Evolutionary conservation across 1,140 invertebrate genomes (phyloP).

Genomic region (Whitmania pigra): DNA sequence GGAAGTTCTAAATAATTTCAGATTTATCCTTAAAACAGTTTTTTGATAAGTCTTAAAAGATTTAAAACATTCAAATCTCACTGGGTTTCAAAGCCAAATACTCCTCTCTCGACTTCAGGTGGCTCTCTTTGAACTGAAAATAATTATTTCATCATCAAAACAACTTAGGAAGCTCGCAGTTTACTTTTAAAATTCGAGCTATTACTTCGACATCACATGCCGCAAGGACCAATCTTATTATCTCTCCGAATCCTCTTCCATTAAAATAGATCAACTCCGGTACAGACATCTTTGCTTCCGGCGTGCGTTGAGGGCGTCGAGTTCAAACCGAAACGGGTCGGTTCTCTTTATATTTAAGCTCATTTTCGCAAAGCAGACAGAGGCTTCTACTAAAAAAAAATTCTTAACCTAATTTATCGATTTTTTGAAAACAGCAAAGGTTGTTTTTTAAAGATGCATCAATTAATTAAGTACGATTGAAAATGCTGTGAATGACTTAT

Average conservation of each 20-base stretch:
- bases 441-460: too few relatives aligned
- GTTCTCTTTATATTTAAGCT: too few relatives aligned
- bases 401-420: too few relatives aligned
- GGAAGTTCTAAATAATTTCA: background rate
- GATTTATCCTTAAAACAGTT: background rate
- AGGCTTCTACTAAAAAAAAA: too few relatives aligned
- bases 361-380: too few relatives aligned
- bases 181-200: background rate
- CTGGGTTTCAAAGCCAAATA: background rate
- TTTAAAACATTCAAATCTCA: background rate
- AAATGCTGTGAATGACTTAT: too few relatives aligned
- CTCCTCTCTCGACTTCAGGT: conserved; percentile 7
- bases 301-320: background rate
- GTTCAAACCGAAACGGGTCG: too few relatives aligned
- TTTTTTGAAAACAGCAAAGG: too few relatives aligned
- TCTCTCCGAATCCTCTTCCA: background rate
- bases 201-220: background rate
- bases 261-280: conserved; percentile 9
- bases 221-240: background rate
- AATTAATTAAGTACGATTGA: too few relatives aligned
- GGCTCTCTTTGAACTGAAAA: conserved; percentile 5
- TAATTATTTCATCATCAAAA: background rate
- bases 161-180: background rate
- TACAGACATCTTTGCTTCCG: background rate
- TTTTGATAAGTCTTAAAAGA: too few relatives aligned